These are phyloP conservation scores for Anodontia alba DNA, from an alignment of 2,888 invertebrate species.

Conservation along the genomic window DNA sequence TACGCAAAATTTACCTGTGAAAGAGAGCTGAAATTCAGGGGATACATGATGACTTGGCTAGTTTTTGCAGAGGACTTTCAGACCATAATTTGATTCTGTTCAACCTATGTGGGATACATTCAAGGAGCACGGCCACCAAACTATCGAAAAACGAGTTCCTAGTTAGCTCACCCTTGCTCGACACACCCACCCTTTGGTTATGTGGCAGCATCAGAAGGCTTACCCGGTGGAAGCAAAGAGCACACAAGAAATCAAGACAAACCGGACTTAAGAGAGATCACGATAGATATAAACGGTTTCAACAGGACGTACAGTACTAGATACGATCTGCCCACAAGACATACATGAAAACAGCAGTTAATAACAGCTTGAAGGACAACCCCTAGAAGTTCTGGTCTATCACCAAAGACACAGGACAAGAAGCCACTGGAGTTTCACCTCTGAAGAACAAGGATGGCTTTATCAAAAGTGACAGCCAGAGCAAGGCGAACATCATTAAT, in stretches of 20 bases:
- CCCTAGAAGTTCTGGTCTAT: background rate
- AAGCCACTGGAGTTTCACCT: background rate
- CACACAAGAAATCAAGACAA: conserved; percentile 18
- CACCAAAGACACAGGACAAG: background rate
- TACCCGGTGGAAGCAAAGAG: conserved; percentile 28
- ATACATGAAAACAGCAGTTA: background rate
- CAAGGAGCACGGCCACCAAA: background rate
- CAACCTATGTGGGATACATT: conserved; percentile 24
- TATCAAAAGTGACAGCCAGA: background rate
- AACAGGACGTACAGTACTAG: conserved; percentile 4
- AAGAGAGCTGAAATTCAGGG: conserved; percentile 11
- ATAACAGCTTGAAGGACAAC: background rate
- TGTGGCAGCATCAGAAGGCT: conserved; percentile 24
- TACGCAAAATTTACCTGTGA: conserved; percentile 2
- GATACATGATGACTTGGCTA: background rate
- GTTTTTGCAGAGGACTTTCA: background rate
- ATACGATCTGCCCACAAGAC: background rate
- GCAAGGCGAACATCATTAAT: conserved; percentile 1
- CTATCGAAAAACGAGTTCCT: conserved; percentile 25
- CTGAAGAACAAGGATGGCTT: too few relatives aligned
- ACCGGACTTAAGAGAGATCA: conserved; percentile 1
- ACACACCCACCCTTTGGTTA: conserved; percentile 29
- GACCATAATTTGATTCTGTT: background rate
- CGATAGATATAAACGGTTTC: conserved; percentile 25
- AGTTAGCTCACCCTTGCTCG: conserved; percentile 15